Conservation (phyloP, 2,888 invertebrate species). For the Lasioglossum pauxillum region DNA sequence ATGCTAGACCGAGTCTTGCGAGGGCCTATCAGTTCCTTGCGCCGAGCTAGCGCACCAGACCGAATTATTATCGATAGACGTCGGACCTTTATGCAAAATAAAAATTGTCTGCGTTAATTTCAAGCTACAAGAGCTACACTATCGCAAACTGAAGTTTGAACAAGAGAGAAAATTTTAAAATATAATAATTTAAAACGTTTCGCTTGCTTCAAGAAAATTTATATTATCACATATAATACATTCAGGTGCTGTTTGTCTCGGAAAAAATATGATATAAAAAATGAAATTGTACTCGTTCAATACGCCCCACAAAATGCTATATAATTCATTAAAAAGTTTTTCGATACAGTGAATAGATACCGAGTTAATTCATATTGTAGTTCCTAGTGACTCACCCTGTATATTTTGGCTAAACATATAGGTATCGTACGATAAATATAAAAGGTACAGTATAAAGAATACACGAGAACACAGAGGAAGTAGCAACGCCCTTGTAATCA, state of each 20-base stretch:
- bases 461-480: not conserved
- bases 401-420: not conserved
- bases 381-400: not conserved
- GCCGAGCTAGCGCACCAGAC: not conserved
- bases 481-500: slow-evolving; percentile 11
- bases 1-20: not conserved
- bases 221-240: too few species aligned
- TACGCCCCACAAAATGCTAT: too few species aligned
- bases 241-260: too few species aligned
- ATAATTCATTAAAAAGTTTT: too few species aligned
- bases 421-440: not conserved
- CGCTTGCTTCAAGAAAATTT: too few species aligned
- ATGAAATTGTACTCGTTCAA: too few species aligned
- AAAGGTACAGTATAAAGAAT: not conserved
- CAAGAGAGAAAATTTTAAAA: too few species aligned
- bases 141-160: too few species aligned
- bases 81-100: not conserved
- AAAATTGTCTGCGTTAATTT: not conserved
- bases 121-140: not conserved
- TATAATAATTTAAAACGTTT: too few species aligned
- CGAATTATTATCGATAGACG: not conserved
- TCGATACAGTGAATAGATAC: too few species aligned
- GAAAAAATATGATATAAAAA: too few species aligned
- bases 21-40: slow-evolving; percentile 17
- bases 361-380: not conserved